A percentile compares a stretch with the other conserved stretches of the same genome.
Evolutionary conservation across 2,113 vertebrate genomes (phyloP).

Genomic region (Pterocles burchelli): DNA sequence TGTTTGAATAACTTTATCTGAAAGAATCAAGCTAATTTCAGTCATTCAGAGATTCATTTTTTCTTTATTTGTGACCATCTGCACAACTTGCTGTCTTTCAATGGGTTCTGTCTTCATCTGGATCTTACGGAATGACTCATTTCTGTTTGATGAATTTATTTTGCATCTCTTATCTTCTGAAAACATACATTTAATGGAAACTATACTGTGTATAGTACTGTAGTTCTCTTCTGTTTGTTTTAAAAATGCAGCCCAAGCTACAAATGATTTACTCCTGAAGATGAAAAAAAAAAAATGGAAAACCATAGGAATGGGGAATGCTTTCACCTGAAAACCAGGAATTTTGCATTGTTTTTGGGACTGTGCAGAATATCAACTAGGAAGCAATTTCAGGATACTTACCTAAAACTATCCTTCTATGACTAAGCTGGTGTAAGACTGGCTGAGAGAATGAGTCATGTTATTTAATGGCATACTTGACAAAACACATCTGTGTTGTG

Average conservation of each 20-base stretch:
- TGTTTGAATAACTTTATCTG: background rate
- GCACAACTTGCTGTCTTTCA: background rate
- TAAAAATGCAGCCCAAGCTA: background rate
- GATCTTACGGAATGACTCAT: background rate
- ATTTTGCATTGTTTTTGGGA: background rate
- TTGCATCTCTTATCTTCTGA: background rate
- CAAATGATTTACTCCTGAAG: background rate
- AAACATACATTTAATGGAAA: background rate
- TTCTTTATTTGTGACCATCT: background rate
- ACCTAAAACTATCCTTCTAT: background rate
- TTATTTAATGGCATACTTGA: background rate
- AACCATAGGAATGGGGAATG: background rate
- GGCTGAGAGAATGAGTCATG: background rate
- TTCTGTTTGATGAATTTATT: background rate
- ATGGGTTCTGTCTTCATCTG: background rate
- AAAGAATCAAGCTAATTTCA: conserved; percentile 13
- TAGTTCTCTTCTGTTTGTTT: background rate
- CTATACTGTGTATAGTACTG: background rate
- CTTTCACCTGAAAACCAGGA: background rate
- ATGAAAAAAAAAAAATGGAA: background rate
- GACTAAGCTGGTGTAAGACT: background rate
- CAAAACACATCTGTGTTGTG: background rate
- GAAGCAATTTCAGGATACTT: background rate
- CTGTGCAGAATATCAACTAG: background rate
- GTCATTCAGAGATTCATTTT: background rate